Conservation (phyloP, 2,797 vertebrate genomes). For the Chromis chromis region DNA sequence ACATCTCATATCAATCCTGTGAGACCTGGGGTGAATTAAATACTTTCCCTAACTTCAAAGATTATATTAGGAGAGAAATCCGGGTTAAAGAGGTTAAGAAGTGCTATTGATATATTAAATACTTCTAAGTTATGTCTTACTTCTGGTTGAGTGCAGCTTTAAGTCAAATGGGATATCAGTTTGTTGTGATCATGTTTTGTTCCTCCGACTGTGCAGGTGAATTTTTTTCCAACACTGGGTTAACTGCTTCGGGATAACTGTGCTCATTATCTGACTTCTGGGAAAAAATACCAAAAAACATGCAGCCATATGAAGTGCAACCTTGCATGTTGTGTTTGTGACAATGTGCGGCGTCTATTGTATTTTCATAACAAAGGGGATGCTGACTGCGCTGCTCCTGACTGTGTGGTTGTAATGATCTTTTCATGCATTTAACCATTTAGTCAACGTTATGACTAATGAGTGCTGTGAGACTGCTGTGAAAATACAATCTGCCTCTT, state of each 20-base stretch:
- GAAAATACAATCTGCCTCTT: conserved; percentile 36
- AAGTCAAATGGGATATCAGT: conserved; percentile 15
- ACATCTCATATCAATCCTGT: background rate
- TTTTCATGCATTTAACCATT: conserved; percentile 37
- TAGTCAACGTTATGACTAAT: conserved; percentile 49
- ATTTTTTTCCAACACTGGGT: conserved; percentile 11
- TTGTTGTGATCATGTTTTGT: background rate
- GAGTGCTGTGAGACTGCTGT: conserved; percentile 47
- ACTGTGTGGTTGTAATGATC: conserved; percentile 55
- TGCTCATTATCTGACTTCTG: conserved; percentile 21
- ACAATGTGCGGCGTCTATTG: conserved; percentile 44
- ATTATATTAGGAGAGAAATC: too few relatives aligned
- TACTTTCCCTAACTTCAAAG: too few relatives aligned
- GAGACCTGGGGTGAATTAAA: too few relatives aligned
- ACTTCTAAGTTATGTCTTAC: background rate
- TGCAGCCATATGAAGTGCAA: conserved; percentile 32
- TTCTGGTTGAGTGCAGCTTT: conserved; percentile 48
- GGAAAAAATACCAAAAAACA: background rate
- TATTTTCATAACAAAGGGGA: conserved; percentile 52
- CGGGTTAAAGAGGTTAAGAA: background rate
- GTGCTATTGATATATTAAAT: background rate
- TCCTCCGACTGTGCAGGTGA: background rate
- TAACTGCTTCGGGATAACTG: conserved; percentile 11
- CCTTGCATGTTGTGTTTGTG: conserved; percentile 55
- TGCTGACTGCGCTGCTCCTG: conserved; percentile 54